Evolutionary conservation across 2,797 vertebrate species (phyloP).

Genomic region (Bradypodion pumilum): DNA sequence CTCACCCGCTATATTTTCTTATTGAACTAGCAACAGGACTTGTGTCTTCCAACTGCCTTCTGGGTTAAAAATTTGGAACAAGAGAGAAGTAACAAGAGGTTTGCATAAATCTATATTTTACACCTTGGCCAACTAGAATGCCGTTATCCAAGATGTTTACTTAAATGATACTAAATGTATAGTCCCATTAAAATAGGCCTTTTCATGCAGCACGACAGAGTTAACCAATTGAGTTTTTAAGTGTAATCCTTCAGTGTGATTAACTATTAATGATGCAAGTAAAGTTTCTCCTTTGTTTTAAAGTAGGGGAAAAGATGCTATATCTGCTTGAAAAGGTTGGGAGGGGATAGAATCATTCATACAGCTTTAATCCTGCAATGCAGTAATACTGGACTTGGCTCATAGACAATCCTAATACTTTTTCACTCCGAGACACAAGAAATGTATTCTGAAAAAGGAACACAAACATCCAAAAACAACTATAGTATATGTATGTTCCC

Average conservation of each 20-base stretch:
- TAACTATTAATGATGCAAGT: constrained; percentile 49
- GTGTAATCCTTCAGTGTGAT: constrained; percentile 45
- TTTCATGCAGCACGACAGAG: fast-evolving
- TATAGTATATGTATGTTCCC: constrained; percentile 19
- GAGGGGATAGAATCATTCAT: constrained; percentile 51
- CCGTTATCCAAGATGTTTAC: too few species aligned
- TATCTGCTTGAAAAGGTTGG: constrained; percentile 31
- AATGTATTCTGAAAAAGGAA: constrained; percentile 46
- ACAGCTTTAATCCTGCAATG: constrained; percentile 58
- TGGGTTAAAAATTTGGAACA: background rate
- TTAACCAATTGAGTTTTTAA: constrained; percentile 29
- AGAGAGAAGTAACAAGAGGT: background rate
- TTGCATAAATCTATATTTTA: background rate
- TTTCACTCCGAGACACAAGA: background rate
- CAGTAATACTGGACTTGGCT: constrained; percentile 57
- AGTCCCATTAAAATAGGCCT: background rate
- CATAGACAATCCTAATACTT: constrained; percentile 19
- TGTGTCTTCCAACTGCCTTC: background rate
- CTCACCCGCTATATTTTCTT: constrained; percentile 30
- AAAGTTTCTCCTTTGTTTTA: constrained; percentile 46
- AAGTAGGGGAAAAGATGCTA: background rate
- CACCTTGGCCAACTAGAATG: background rate
- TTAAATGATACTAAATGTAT: background rate
- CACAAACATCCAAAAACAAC: constrained; percentile 43
- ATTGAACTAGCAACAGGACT: constrained; percentile 31